Conservation (phyloP, 2,113 vertebrate species). For the Muscicapa adusta region DNA sequence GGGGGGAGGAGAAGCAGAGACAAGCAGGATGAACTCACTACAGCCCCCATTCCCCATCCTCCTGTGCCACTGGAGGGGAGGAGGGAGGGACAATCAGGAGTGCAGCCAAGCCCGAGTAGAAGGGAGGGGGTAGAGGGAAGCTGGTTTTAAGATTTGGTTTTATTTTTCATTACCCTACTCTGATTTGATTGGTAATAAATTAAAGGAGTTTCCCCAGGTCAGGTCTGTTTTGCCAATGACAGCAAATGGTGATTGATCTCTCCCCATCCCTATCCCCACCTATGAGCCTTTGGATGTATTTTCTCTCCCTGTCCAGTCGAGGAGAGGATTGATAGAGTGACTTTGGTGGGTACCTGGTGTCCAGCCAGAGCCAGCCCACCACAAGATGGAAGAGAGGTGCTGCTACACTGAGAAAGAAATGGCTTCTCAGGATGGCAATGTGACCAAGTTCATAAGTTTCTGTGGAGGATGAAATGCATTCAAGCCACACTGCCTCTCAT, state of each 20-base stretch:
- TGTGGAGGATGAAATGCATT: background rate
- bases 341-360: background rate
- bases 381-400: background rate
- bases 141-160: background rate
- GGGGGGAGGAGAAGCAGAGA: background rate
- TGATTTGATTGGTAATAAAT: background rate
- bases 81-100: background rate
- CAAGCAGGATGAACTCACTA: background rate
- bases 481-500: background rate
- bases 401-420: background rate
- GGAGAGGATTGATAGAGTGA: background rate
- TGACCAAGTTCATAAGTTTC: background rate
- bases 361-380: background rate
- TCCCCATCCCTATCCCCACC: background rate
- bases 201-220: background rate
- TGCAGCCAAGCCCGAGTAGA: background rate
- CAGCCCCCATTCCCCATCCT: background rate
- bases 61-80: no score
- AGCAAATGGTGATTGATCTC: background rate
- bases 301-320: background rate
- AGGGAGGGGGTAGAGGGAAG: background rate
- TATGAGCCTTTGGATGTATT: rapidly evolving
- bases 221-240: background rate
- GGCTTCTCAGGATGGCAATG: background rate
- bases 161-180: background rate